Base-by-base conservation (phyloP, 92 coral and sea anemone genomes). In the Zoanthus solanderi region DNA sequence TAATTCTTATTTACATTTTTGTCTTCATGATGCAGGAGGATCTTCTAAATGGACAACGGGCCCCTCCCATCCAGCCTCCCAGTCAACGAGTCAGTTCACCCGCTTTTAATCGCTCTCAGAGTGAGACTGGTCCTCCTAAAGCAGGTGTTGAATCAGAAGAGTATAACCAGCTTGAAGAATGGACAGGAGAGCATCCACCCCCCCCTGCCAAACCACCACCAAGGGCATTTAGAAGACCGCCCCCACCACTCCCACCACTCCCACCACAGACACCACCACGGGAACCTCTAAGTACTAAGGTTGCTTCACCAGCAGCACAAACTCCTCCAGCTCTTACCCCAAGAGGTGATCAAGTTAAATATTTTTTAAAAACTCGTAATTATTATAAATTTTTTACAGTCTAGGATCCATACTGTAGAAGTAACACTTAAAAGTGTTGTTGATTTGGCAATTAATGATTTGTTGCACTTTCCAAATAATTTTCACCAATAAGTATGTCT, bases 201-300 rank as follows among this genome's bases (percentile, higher is more conserved):
- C 91, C 92, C 23, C 98, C 96, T 1, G 78, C 72, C 28, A 86
- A 68, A 44, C 93, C 93, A 9, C 91, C 92, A 16, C 93, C 98
- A 17, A 85, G 91, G 72, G 92, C 72, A 44, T 83, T 88, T 44
- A 83, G 96, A 76, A 93, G 95, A 14, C 99, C 98, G 17, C 99
- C 99, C 16, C 99, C 98, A 4, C 94, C 95, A 14, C 96, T 94
- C 0, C 96, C 89, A 7, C 85, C 91, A 13, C 81, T 94, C 0
- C 96, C 89, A 7, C 85, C 91, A 13, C 81, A 61, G 53, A 87
- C 91, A 6, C 78, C 89, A 29, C 87, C 94, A 60, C 73, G 89
- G 23, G 91, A 81, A 48, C 87, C 88, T 1, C 12, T 71, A 47
- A 76, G 50, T 18, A 56, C 89, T 3, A 44, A 67, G 15, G 60